Base-by-base conservation (phyloP, 1,140 invertebrate genomes). In the Paraescarpia echinospica region DNA sequence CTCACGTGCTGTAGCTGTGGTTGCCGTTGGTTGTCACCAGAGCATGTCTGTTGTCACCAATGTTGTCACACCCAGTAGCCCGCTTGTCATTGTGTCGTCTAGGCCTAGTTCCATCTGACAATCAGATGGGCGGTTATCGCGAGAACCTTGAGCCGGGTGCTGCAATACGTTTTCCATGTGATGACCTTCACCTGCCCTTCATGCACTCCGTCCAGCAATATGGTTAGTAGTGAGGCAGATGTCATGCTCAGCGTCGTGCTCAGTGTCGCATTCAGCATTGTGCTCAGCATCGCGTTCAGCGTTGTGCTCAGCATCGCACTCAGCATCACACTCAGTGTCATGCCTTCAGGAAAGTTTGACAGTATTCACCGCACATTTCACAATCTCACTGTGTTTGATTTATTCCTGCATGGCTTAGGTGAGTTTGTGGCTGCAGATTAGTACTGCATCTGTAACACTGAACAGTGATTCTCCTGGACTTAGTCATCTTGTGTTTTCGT, bases 21-120 rank as follows among this genome's bases (percentile, higher is more conserved):
- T 77, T 77, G 59, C 59, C 59, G 59, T 77, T 77, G 59, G 59
- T 77, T 77, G 59, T 77, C 59, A 77, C 59, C 59, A 77, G 59
- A 77, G 59, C 59, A 77, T 77, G 59, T 31, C 59, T 77, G 27
- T 77, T 77, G 59, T 77, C 59, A 77, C 59, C 59, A 77, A 77
- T 77, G 59, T 77, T 77, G 59, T 77, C 59, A 77, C 59, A 18
- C 18, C 59, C 59, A 77, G 59, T 77, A 77, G 59, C 59, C 59
- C 22, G 59, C 59, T 77, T 77, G 59, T 77, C 59, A 18, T 77
- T 77, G 59, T 77, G 59, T 77, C 59, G 22, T 77, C 59, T 77
- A 77, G 59, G 59, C 59, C 59, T 77, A 77, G 59, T 77, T 77
- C 59, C 59, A 77, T 77, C 59, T 77, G 22, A 77, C 59, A 77